phyloP scores from a whole-genome alignment of 2,888 invertebrate genomes.

The Drosophila birchii region DNA sequence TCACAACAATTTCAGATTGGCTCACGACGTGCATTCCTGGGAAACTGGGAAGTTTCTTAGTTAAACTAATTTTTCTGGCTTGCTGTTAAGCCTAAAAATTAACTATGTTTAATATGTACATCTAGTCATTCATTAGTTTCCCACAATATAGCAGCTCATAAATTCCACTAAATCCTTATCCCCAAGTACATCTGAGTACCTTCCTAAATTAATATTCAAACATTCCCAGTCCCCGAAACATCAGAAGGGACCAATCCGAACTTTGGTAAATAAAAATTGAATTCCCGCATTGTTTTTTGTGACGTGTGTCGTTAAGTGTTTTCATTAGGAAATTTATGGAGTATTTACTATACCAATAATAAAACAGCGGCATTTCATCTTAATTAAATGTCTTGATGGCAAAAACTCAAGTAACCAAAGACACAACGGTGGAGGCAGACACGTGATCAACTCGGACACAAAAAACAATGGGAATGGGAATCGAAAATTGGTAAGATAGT shows the following conservation, averaged over 20 bases:
- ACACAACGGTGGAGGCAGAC: conserved; percentile 53
- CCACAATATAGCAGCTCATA: background rate
- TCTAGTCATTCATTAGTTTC: background rate
- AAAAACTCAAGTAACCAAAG: conserved; percentile 55
- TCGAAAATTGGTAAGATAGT: conserved; percentile 61
- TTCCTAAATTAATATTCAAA: conserved; percentile 28
- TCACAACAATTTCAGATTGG: conserved; percentile 45
- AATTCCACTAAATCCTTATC: conserved; percentile 5
- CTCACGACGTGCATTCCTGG: conserved; percentile 30
- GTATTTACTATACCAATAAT: conserved; percentile 74
- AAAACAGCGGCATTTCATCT: conserved; percentile 78
- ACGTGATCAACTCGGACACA: conserved; percentile 44
- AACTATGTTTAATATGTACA: too few relatives aligned
- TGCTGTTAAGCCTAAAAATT: background rate
- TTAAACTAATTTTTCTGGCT: background rate
- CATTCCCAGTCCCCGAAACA: background rate
- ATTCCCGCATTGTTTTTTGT: conserved; percentile 78
- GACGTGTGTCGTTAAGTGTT: conserved; percentile 77
- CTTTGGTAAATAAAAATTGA: conserved; percentile 63
- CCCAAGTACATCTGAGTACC: conserved; percentile 26
- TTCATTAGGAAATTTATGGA: conserved; percentile 74
- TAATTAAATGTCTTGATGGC: conserved; percentile 73
- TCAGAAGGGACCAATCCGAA: conserved; percentile 3
- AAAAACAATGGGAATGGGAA: conserved; percentile 40
- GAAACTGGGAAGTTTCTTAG: conserved; percentile 9